Percentiles rank a stretch among this genome's conserved stretches.
These are phyloP conservation scores for Proterorhinus semilunaris DNA, from an alignment of 2,113 vertebrate genomes.

Conservation along the genomic window DNA sequence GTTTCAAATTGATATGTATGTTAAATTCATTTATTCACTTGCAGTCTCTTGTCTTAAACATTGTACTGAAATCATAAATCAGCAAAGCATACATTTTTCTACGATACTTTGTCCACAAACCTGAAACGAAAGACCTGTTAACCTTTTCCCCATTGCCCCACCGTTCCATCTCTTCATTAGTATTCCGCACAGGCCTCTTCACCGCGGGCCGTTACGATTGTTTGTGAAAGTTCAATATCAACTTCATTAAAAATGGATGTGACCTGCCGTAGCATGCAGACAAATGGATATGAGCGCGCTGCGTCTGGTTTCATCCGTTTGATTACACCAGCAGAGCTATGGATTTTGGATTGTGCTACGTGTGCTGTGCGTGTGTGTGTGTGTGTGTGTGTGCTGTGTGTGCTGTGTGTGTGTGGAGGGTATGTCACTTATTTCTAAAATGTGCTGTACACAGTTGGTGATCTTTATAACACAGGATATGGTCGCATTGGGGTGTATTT, in stretches of 20 bases:
- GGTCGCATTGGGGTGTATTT: no score
- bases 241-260: conserved; percentile 46
- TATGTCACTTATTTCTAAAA: no score
- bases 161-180: conserved; percentile 37
- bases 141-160: conserved; percentile 20
- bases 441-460: no score
- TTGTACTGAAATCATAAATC: no score
- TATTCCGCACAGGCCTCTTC: conserved; percentile 41
- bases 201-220: conserved; percentile 32
- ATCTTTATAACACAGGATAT: no score
- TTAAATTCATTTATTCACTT: no score
- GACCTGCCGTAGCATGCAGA: conserved; percentile 13
- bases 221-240: conserved; percentile 43
- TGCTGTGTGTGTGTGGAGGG: no score
- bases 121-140: background rate
- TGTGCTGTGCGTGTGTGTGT: no score
- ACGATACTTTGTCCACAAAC: background rate
- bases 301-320: conserved; percentile 13
- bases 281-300: conserved; percentile 1
- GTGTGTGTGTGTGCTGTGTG: no score
- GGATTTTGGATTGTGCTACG: no score
- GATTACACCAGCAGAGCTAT: conserved; percentile 10
- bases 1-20: no score
- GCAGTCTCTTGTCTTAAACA: no score
- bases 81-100: background rate